These are phyloP conservation scores for Henricia sp. DNA, from an alignment of 53 echinoderm and acorn worm genomes.

Conservation along the genomic window DNA sequence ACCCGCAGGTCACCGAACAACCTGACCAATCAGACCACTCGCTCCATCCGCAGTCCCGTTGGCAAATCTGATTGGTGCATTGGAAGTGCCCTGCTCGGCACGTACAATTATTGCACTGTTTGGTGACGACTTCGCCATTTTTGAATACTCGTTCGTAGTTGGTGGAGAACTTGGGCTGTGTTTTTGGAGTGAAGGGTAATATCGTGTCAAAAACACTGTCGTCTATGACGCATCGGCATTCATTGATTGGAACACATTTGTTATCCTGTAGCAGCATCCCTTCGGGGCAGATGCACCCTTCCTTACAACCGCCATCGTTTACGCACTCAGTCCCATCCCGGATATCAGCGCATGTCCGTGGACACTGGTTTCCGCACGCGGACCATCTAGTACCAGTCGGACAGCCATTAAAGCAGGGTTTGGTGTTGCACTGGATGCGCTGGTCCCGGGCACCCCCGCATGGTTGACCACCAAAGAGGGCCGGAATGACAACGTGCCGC, in stretches of 20 bases:
- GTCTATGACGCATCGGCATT: conserved; percentile 68
- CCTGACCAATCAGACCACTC: conserved; percentile 90
- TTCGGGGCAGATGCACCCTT: conserved; percentile 69
- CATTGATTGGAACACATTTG: conserved; percentile 49
- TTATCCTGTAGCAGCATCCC: conserved; percentile 71
- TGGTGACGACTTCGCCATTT: conserved; percentile 51
- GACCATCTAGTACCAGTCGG: conserved; percentile 42
- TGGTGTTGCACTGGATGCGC: conserved; percentile 47
- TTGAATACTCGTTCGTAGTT: conserved; percentile 18
- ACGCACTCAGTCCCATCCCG: conserved; percentile 55
- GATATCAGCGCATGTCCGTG: conserved; percentile 64
- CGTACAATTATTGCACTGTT: conserved; percentile 67
- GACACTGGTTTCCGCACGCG: conserved; percentile 64
- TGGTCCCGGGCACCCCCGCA: conserved; percentile 52
- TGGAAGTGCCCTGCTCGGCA: conserved; percentile 21
- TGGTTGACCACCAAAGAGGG: conserved; percentile 52
- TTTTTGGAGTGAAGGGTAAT: background rate
- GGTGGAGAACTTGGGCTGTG: background rate
- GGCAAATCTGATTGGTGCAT: conserved; percentile 33
- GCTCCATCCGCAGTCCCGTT: conserved; percentile 71
- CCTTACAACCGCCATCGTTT: conserved; percentile 41
- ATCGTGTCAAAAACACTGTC: conserved; percentile 1
- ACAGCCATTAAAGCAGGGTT: conserved; percentile 62
- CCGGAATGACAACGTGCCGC: conserved; percentile 52
- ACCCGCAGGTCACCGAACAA: conserved; percentile 78